Evolutionary conservation across 2,888 invertebrate genomes (phyloP), one percentile per base, ranked within the genome.

Genomic region (Cremastinae sp.): DNA sequence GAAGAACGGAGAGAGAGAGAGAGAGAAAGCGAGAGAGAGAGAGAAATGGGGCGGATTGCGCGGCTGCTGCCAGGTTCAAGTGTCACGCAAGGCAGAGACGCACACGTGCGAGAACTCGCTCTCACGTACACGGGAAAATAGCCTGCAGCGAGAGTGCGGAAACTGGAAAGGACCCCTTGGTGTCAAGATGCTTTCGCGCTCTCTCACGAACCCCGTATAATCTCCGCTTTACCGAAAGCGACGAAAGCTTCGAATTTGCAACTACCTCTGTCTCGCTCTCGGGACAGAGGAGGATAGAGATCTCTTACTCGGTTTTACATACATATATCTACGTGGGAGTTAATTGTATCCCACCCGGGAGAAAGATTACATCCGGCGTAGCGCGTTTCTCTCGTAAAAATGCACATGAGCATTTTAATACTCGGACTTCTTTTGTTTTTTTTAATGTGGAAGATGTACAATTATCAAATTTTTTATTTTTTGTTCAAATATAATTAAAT

Each of bases 71-170:
- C 80, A 83, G 83, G 84, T 84, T 86, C 84, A 83, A 85, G 84
- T 86, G 87, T 87, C 87, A 85, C 86, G 82, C 85, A 83, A 85
- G 85, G 84, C 81, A 83, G 82, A 83, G 82, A 18, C 53, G 12
- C 35, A 35, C 18, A 58, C 12, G 49, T 5, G 28, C 28, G 49
- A 4, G 18, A 2, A 16, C 49, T 10, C 47, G 47, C 9, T 28
- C 9, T 10, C 51, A 41, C 47, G 49, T 37, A 14, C 47, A 20
- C 20, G 51, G 43, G n/a, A 9, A 59, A 9, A 18, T 45, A 61
- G 20, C 81, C 82, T 76, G 81, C 78, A 80, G 83, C 81, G 81
- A 78, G 80, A 82, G 75, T 78, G 80, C 81, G 84, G 83, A 83
- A 82, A 79, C 83, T 82, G 84, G 82, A 83, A 83, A 84, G 83